phyloP scores from a whole-genome alignment of 2,888 invertebrate species.

The Metalampra italica region DNA sequence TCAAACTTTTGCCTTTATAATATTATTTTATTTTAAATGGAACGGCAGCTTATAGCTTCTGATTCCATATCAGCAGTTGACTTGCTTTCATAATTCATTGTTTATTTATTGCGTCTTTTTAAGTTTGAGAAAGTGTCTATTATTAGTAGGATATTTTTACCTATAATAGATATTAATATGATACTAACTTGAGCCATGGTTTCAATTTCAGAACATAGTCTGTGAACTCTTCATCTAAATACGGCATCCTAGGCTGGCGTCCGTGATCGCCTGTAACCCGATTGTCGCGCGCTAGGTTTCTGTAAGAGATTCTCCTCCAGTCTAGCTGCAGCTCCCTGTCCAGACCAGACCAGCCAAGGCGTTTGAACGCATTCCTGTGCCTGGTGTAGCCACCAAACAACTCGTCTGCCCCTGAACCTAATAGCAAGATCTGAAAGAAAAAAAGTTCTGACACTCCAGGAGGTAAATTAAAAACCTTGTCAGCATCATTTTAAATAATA shows the following conservation, averaged over 20 bases:
- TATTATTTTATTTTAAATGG: too few relatives aligned
- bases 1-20: too few relatives aligned
- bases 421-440: constrained; percentile 82
- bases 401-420: constrained; percentile 98
- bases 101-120: too few relatives aligned
- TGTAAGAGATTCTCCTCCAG: constrained; percentile 89
- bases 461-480: background rate
- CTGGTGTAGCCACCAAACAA: constrained; percentile 96
- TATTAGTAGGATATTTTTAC: too few relatives aligned
- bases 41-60: too few relatives aligned
- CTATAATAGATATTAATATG: background rate
- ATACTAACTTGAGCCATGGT: constrained; percentile 82
- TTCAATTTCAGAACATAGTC: constrained; percentile 80
- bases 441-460: background rate
- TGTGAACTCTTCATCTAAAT: constrained; percentile 85
- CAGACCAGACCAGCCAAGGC: constrained; percentile 76
- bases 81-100: too few relatives aligned
- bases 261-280: constrained; percentile 94
- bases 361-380: constrained; percentile 86
- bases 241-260: constrained; percentile 88
- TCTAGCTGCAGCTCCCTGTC: constrained; percentile 84
- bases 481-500: too few relatives aligned
- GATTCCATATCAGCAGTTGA: too few relatives aligned
- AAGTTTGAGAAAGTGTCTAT: too few relatives aligned
- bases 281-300: constrained; percentile 97